These are phyloP conservation scores for Isaurus tuberculatus DNA, from an alignment of 92 coral and sea anemone species.

Conservation along the genomic window DNA sequence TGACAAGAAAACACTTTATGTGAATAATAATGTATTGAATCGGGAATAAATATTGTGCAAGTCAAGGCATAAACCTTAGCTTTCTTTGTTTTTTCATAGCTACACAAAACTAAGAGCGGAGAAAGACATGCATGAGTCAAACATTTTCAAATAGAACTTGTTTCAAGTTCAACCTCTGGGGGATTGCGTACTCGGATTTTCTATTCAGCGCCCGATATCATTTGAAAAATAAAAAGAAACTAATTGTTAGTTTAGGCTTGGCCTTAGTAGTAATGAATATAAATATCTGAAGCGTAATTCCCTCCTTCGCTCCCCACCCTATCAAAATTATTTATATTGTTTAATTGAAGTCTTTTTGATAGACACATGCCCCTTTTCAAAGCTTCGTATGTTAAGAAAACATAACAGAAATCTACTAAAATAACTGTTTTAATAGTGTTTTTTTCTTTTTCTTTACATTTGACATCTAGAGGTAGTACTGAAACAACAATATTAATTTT, in stretches of 20 bases:
- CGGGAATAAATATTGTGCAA: too few species aligned
- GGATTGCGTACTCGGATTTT: not conserved
- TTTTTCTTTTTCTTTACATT: not conserved
- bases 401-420: not conserved
- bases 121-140: not conserved
- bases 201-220: not conserved
- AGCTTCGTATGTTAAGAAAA: conserved; percentile 8
- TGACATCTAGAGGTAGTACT: not conserved
- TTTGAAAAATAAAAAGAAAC: not conserved
- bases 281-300: not conserved
- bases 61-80: not conserved
- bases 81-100: not conserved
- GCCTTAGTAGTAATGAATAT: not conserved
- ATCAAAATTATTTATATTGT: not conserved
- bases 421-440: not conserved
- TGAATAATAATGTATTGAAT: too few species aligned
- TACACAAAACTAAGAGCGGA: not conserved
- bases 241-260: not conserved
- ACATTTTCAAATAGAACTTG: not conserved
- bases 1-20: too few species aligned
- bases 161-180: not conserved
- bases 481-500: not conserved
- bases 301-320: not conserved
- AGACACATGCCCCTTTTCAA: conserved; percentile 19
- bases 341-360: conserved; percentile 25